These are phyloP conservation scores for Lamellibrachia columna DNA, from an alignment of 2,888 invertebrate genomes.

Conservation along the genomic window DNA sequence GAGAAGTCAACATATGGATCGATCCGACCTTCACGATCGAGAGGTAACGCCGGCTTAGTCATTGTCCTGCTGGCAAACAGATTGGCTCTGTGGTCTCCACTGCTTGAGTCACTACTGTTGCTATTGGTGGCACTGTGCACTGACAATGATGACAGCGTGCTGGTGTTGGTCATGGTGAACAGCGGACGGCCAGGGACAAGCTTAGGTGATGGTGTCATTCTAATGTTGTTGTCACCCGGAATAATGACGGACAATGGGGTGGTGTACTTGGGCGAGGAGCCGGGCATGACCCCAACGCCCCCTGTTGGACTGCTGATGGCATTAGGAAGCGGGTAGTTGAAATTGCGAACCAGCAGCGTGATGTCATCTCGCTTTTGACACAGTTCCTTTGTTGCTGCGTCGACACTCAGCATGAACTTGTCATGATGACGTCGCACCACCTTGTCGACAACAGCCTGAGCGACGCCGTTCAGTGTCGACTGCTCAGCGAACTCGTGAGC, in stretches of 20 bases:
- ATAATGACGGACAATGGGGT: constrained; percentile 37
- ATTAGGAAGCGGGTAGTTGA: constrained; percentile 81
- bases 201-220: constrained; percentile 17
- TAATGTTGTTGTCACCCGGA: constrained; percentile 29
- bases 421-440: constrained; percentile 85
- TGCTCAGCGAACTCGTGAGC: constrained; percentile 75
- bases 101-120: constrained; percentile 55
- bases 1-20: constrained; percentile 86
- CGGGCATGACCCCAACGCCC: neutral
- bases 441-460: constrained; percentile 86
- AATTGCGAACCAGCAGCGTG: constrained; percentile 85
- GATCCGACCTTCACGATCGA: constrained; percentile 77
- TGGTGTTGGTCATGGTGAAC: constrained; percentile 35
- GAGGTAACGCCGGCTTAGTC: constrained; percentile 60
- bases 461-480: constrained; percentile 81
- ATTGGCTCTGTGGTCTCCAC: constrained; percentile 46
- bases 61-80: constrained; percentile 39
- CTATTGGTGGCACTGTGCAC: constrained; percentile 46
- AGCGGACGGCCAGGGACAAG: neutral
- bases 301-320: constrained; percentile 67
- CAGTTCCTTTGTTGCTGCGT: constrained; percentile 42
- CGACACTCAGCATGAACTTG: constrained; percentile 72
- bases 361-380: constrained; percentile 80
- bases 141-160: constrained; percentile 29
- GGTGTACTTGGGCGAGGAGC: neutral